Evolutionary conservation across 2,888 invertebrate species (phyloP).

Genomic region (Crossocerus cetratus): DNA sequence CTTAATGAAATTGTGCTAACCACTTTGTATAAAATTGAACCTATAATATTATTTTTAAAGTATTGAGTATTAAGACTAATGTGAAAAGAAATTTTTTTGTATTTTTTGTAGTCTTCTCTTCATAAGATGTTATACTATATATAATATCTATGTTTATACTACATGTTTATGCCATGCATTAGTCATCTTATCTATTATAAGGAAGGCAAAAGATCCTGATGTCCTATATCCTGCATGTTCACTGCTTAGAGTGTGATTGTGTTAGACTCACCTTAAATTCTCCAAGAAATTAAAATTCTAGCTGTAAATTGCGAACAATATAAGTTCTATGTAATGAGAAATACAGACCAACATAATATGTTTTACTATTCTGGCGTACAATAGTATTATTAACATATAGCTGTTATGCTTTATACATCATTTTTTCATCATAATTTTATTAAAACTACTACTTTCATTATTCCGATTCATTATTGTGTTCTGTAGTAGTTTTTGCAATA

Average conservation of each 20-base stretch:
- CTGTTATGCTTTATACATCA: constrained; percentile 33
- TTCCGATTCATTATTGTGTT: constrained; percentile 3
- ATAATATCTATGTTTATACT: no score
- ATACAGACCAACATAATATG: constrained; percentile 44
- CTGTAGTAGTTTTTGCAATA: constrained; percentile 1
- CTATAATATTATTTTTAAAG: no score
- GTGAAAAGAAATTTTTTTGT: no score
- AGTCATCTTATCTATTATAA: constrained; percentile 4
- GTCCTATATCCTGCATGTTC: constrained; percentile 67
- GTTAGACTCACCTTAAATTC: constrained; percentile 71
- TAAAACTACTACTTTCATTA: constrained; percentile 16
- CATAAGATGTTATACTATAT: no score
- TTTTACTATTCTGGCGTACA: constrained; percentile 55
- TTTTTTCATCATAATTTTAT: constrained; percentile 19
- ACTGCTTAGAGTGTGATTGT: constrained; percentile 76
- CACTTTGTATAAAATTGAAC: no score
- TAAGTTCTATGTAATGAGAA: neutral
- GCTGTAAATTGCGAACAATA: constrained; percentile 43
- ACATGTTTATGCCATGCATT: neutral
- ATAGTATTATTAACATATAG: constrained; percentile 43
- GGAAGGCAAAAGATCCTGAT: constrained; percentile 39
- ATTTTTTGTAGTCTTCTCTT: neutral
- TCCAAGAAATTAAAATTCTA: constrained; percentile 58
- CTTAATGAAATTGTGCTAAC: no score
- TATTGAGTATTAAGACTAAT: no score